A percentile compares a stretch with the other conserved stretches of the same genome.
These are phyloP conservation scores for Diplogasteroides magnus DNA, from an alignment of 1,140 invertebrate species.

Conservation along the genomic window DNA sequence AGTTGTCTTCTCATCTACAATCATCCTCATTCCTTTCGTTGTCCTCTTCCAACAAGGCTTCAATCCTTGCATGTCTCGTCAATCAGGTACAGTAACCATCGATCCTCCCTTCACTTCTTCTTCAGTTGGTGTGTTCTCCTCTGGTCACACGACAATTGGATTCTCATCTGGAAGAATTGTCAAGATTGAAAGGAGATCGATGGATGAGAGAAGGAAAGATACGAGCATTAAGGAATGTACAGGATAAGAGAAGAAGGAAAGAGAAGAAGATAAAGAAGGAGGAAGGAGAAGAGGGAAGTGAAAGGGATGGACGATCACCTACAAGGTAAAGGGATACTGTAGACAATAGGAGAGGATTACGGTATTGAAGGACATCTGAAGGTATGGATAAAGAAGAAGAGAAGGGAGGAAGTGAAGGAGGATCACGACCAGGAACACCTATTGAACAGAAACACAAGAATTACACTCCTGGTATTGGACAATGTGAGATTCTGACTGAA, in stretches of 20 bases:
- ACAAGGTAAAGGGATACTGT: too few relatives aligned
- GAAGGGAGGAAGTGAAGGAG: too few relatives aligned
- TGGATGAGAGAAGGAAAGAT: constrained; percentile 31
- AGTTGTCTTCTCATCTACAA: neutral
- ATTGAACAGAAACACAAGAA: constrained; percentile 11
- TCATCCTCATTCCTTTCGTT: neutral
- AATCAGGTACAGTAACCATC: neutral
- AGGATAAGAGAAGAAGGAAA: constrained; percentile 19
- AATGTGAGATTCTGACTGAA: constrained; percentile 21
- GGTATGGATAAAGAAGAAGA: too few relatives aligned
- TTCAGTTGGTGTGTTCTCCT: neutral
- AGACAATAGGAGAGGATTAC: too few relatives aligned
- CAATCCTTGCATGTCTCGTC: neutral
- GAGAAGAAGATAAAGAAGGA: constrained; percentile 14
- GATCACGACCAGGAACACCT: neutral
- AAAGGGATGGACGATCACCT: constrained; percentile 2
- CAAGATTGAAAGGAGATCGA: constrained; percentile 22
- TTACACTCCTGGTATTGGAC: constrained; percentile 24
- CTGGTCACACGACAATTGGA: neutral
- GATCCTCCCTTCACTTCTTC: neutral
- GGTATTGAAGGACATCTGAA: too few relatives aligned
- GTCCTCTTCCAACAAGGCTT: neutral
- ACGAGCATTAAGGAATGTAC: constrained; percentile 6
- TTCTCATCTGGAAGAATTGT: constrained; percentile 16
- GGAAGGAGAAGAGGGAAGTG: constrained; percentile 2